Evolutionary conservation across 2,113 vertebrate species (phyloP), one percentile per base, ranked within the genome.

Genomic region (Nothocercus julius): DNA sequence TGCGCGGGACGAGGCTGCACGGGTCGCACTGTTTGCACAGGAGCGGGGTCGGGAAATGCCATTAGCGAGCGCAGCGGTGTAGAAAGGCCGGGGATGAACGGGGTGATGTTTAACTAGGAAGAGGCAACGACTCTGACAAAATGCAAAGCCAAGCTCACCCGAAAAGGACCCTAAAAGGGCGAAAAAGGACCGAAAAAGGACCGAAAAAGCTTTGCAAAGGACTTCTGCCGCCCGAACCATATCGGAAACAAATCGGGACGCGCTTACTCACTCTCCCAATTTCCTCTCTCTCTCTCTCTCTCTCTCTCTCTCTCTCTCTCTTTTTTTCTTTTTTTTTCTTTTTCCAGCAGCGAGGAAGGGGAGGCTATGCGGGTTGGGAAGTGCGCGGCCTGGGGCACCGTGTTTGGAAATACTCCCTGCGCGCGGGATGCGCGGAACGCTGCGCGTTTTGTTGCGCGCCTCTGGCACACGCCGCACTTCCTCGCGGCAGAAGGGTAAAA

Each of bases 391-490:
- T 5, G 53, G 53, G 54, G 16, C 54, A 10, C 54, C 30, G 12
- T 17, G 54, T 32, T 56, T 56, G 21, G 54, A 30, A 18, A 56
- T 18, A 10, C 64, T 54, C 32, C 62, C 13, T 6, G 4, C 18
- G 5, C 1, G 13, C 14, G 17, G 53, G 16, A 10, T 49, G 14
- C 40, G 49, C 19, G 27, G 49, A 28, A 21, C 11, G 19, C 42
- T 67, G 8, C 38, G 30, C 58, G 47, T 21, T 49, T 49, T 49
- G 47, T 18, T 22, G 21, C 47, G 47, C 51, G 32, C 17, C 25
- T 95, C 96, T 91, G 95, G 96, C 90, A 77, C 95, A 91, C 89
- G 85, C 28, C 54, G 28, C 15, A 8, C 15, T 30, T 30, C 21
- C 16, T 32, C 54, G 54, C 20, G 28, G 28, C 54, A 30, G 9